Percentiles rank a stretch among this genome's conserved stretches.
Conservation (phyloP, 2,888 invertebrate genomes). For the Pristionchus arcanus region DNA sequence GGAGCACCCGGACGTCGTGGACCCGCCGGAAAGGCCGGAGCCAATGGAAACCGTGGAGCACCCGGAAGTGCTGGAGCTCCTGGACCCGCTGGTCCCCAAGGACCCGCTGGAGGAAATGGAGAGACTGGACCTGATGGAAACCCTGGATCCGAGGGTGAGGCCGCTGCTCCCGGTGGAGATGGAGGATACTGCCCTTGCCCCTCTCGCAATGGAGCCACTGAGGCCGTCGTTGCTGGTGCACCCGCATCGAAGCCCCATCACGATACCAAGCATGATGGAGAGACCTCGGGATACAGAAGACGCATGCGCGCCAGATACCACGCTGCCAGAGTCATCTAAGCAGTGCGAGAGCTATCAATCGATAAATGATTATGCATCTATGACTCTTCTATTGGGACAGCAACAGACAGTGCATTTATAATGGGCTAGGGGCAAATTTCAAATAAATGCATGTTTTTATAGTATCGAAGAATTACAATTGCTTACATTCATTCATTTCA, state of each 20-base stretch:
- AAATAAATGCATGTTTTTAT: too few relatives aligned
- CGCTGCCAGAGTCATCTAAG: slow-evolving; percentile 44
- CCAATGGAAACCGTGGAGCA: slow-evolving; percentile 39
- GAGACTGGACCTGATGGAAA: slow-evolving; percentile 33
- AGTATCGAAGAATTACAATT: too few relatives aligned
- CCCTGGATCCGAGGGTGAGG: slow-evolving; percentile 58
- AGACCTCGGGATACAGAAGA: slow-evolving; percentile 48
- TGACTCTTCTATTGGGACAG: neutral
- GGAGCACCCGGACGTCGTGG: slow-evolving; percentile 47
- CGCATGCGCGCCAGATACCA: slow-evolving; percentile 44
- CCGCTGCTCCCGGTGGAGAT: slow-evolving; percentile 63
- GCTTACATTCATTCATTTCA: too few relatives aligned
- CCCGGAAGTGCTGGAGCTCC: slow-evolving; percentile 28
- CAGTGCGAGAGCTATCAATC: neutral
- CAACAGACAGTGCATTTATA: neutral
- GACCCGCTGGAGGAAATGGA: slow-evolving; percentile 46
- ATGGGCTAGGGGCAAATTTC: neutral
- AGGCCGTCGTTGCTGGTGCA: neutral
- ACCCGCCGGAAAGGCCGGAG: slow-evolving; percentile 49
- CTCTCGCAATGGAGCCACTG: slow-evolving; percentile 23
- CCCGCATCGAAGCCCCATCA: neutral
- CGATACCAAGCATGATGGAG: slow-evolving; percentile 1
- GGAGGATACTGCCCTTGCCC: slow-evolving; percentile 59
- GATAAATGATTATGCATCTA: slow-evolving; percentile 24
- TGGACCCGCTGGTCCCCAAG: slow-evolving; percentile 58